Evolutionary conservation across 1,140 invertebrate genomes (phyloP), one percentile per base, ranked within the genome.

Genomic region (Zaprionus vittiger): DNA sequence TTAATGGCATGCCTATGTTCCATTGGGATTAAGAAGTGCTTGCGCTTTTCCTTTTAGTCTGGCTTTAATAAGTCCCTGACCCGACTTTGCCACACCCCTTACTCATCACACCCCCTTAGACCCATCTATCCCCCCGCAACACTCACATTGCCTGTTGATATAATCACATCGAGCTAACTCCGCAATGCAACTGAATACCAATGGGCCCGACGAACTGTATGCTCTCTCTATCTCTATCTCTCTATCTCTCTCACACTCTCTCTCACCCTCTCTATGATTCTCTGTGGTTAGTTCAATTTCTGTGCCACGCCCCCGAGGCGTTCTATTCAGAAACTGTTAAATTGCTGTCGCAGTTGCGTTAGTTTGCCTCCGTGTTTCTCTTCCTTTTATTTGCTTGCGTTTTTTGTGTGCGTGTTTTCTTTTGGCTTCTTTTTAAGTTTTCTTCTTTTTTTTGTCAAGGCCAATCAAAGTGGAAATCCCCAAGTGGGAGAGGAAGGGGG

Each of bases 401-500:
- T 20, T 20, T 28, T 28, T 49, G 47, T 64, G 31, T 24, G 15
- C 34, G 68, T 26, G 20, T 41, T 38, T 28, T 24, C 11, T 63
- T 52, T 63, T 63, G 28, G 24, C 24, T 54, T 52, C 5, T 31
- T 63, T 62, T 54, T 47, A 47, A 47, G 41, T 47, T 47, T 44
- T 55, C 49, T 24, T 5, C 31, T 44, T 47, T 9, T 20, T 37
- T 54, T 65, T 67, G 74, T 73, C 77, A 75, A 78, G 74, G 82
- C 66, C 73, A 84, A 84, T 80, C 80, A 83, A 82, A 68, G 37
- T 38, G 65, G 26, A 70, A 77, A 74, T 54, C 59, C 66, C 70
- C 24, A 71, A 54, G 52, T 65, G 56, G 54, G 54, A 14, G 11
- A 22, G 47, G 17, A 4, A n/a, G 38, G 4, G 38, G 38, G 38